phyloP scores from a whole-genome alignment of 2,797 vertebrate genomes.

The Merluccius polli region DNA sequence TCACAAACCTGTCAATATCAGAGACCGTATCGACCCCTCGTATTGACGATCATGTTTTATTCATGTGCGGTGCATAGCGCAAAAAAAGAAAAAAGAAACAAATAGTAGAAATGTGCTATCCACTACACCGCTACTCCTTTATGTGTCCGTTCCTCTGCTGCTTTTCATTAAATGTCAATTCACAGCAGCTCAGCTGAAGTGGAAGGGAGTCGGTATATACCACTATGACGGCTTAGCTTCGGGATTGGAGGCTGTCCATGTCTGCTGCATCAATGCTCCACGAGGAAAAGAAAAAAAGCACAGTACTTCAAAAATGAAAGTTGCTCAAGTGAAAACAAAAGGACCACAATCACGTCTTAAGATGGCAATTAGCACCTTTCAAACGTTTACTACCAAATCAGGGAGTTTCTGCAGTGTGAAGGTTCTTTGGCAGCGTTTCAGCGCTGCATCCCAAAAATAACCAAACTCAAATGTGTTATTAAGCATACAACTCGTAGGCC shows the following conservation, averaged over 20 bases:
- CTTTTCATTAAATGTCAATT: conserved; percentile 71
- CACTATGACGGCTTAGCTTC: background rate
- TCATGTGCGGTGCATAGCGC: background rate
- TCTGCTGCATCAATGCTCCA: conserved; percentile 57
- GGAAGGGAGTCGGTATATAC: conserved; percentile 47
- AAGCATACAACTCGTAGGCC: background rate
- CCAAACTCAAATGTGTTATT: background rate
- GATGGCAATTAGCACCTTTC: conserved; percentile 6
- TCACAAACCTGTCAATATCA: background rate
- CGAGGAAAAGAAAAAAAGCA: conserved; percentile 10
- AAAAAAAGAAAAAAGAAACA: background rate
- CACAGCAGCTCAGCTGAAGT: conserved; percentile 62
- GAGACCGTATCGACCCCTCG: background rate
- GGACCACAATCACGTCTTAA: conserved; percentile 61
- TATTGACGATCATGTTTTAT: background rate
- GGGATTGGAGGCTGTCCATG: conserved; percentile 38
- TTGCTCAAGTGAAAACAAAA: conserved; percentile 62
- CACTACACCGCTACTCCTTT: background rate
- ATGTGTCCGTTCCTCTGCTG: conserved; percentile 38
- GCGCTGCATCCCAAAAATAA: background rate
- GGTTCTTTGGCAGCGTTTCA: background rate
- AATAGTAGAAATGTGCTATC: background rate
- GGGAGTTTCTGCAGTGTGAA: background rate
- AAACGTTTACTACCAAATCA: background rate
- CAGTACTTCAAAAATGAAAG: conserved; percentile 34